Evolutionary conservation across 2,113 vertebrate species (phyloP), one percentile per base, ranked within the genome.

Genomic region (Corynorhinus townsendii): DNA sequence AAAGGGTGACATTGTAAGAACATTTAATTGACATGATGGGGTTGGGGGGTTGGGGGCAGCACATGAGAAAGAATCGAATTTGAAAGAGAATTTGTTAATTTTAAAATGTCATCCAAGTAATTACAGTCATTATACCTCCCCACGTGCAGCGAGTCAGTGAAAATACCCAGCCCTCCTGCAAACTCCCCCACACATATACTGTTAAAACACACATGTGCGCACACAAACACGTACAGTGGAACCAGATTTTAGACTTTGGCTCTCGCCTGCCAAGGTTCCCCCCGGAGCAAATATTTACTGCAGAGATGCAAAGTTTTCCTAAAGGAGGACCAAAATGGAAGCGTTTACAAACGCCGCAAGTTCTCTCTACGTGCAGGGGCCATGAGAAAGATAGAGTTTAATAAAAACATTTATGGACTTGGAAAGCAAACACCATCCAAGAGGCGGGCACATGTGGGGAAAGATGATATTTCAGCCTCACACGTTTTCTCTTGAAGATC

Each of bases 281-380:
- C 80, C 90, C 69, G 73, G 93, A 87, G 91, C 95, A 97, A 97
- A 97, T 97, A 97, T 97, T 98, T 97, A 96, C 56, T 89, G 95
- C 52, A 0, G 79, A 64, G 83, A 92, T 90, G 82, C 94, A 89
- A 94, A 95, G 87, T 81, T 95, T 89, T 95, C 95, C 94, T 94
- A 75, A 45, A 94, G 90, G 90, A 92, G 69, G 54, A 69, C 90
- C 83, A 64, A 94, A 95, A 95, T 91, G 96, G 93, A 90, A 97
- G 96, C 72, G 45, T 95, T 97, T 94, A 96, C 91, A 95, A 62
- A 86, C 11, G 22, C 68, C 52, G 45, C 20, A 20, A 90, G 85
- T 56, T 83, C 73, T 93, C 95, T 72, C 73, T 89, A 82, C 30
- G 84, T 11, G 16, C 40, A 54, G 73, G 56, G 87, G 28, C 96